phyloP scores from a whole-genome alignment of 2,888 invertebrate species.

The Diaphora mendica region DNA sequence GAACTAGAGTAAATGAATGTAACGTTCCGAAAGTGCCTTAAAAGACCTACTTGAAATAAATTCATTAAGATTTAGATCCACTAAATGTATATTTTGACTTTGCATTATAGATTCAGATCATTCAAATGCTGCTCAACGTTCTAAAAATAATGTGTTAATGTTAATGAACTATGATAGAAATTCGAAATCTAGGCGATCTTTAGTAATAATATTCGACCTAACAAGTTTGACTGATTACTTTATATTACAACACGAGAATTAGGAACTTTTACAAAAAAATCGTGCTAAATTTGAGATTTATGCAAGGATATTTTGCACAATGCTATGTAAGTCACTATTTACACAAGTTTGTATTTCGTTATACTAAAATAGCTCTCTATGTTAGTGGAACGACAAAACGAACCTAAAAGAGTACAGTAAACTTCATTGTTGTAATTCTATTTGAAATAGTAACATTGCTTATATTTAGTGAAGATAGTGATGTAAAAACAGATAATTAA shows the following conservation, averaged over 20 bases:
- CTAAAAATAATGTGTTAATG: neutral
- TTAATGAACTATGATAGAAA: neutral
- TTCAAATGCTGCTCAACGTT: neutral
- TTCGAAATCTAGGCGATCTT: neutral
- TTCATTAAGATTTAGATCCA: too few relatives aligned
- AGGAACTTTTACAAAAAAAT: neutral
- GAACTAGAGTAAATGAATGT: too few relatives aligned
- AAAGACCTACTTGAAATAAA: too few relatives aligned
- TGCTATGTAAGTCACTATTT: constrained; percentile 1
- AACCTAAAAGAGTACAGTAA: neutral
- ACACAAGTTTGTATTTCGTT: constrained; percentile 6
- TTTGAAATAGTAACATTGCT: constrained; percentile 4
- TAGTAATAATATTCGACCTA: neutral
- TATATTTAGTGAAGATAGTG: neutral
- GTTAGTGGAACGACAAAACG: constrained; percentile 6
- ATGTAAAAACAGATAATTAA: neutral
- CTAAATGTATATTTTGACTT: too few relatives aligned
- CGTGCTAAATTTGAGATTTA: neutral
- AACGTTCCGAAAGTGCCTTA: too few relatives aligned
- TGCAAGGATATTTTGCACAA: neutral
- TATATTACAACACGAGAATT: neutral
- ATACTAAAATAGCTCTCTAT: constrained; percentile 6
- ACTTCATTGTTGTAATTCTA: constrained; percentile 5
- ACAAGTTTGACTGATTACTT: neutral
- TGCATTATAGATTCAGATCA: neutral